Base-by-base conservation (phyloP, 2,888 invertebrate species). In the Ephialtes manifestator region DNA sequence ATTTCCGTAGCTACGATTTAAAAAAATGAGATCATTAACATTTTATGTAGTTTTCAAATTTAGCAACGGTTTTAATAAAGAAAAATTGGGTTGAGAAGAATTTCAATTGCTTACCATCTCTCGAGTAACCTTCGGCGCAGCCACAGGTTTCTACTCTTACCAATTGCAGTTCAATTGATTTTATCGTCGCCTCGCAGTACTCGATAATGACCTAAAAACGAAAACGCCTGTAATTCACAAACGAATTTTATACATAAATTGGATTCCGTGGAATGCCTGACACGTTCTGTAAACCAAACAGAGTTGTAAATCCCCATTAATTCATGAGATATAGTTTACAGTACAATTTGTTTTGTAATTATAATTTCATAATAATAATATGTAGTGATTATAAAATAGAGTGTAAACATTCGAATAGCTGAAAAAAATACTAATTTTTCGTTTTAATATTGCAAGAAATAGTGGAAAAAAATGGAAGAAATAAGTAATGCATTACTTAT, bases 131-230 rank as follows among this genome's bases (percentile, higher is more conserved):
- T 94, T 98, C 98, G 0, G 97, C 97, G 93, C 97, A 97, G 70
- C 99, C 99, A 94, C 99, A 99, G 0, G 99, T 99, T 94, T 99
- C 99, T 1, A 99, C 98, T 78, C 99, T 95, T 1, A 99, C 97
- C 85, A 99, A 95, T 94, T 99, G 99, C 86, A 99, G 94, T 94
- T 99, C 99, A 78, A 99, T 97, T 0, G 99, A 99, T 93, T 98
- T 98, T 84, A 99, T 97, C 0, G 97, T 96, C 48, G 97, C 96
- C 84, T 97, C 97, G 91, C 98, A 98, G 90, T 96, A 96, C 90
- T 98, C 97, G 68, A 98, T 96, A 20, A 96, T 95, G 65, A 98
- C 94, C 96, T 97, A 94, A 4, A 78, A 79, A 39, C 31, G 8
- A 67, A 7, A 18, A 18, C n/a, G 51, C 51, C 18, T 1, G n/a